These are phyloP conservation scores for Tuta absoluta DNA, from an alignment of 2,888 invertebrate species.

Conservation along the genomic window DNA sequence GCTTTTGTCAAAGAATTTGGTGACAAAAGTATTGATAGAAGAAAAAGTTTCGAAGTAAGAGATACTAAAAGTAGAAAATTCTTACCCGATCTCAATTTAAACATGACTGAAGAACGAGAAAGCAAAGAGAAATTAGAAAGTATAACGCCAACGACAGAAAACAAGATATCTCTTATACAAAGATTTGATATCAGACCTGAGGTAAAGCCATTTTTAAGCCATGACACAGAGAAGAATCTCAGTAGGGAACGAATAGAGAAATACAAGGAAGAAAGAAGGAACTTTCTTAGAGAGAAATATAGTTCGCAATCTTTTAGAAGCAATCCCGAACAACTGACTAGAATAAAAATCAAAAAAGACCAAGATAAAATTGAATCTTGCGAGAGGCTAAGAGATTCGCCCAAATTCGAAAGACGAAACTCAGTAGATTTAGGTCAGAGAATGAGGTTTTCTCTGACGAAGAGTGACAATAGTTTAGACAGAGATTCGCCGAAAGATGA, in stretches of 20 bases:
- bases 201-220: conserved; percentile 59
- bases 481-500: conserved; percentile 51
- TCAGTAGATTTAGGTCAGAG: conserved; percentile 75
- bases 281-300: conserved; percentile 91
- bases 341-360: conserved; percentile 68
- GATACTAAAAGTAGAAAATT: conserved; percentile 82
- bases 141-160: conserved; percentile 83
- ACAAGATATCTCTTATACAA: conserved; percentile 82
- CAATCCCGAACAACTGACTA: conserved; percentile 76
- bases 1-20: conserved; percentile 87
- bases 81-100: conserved; percentile 70
- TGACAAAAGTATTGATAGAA: conserved; percentile 62
- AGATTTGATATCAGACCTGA: conserved; percentile 65
- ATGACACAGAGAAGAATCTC: conserved; percentile 80
- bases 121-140: conserved; percentile 47
- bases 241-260: conserved; percentile 93
- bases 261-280: conserved; percentile 94
- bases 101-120: conserved; percentile 47
- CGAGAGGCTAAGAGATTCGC: conserved; percentile 56
- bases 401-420: conserved; percentile 72
- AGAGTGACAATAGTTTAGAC: conserved; percentile 66
- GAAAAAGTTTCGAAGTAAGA: conserved; percentile 84
- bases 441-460: conserved; percentile 67
- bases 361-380: conserved; percentile 51
- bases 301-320: conserved; percentile 90